Percentiles rank a stretch among this genome's conserved stretches.
phyloP scores from a whole-genome alignment of 2,888 invertebrate species.

The Eumacrocentrus americanus region DNA sequence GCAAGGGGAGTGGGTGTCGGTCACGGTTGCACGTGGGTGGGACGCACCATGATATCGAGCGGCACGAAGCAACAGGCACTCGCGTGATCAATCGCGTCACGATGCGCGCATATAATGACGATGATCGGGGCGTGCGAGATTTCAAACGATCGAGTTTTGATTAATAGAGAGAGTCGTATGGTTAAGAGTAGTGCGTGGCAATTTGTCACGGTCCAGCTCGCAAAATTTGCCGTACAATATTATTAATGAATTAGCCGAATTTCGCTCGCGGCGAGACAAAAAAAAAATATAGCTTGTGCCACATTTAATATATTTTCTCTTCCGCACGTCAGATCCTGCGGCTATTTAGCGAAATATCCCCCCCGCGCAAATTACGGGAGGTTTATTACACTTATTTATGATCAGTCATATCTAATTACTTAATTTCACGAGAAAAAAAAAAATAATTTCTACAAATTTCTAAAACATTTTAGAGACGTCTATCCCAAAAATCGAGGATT shows the following conservation, averaged over 20 bases:
- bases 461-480: no score
- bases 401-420: not conserved
- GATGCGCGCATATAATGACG: conserved; percentile 19
- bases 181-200: conserved; percentile 42
- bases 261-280: not conserved
- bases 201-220: conserved; percentile 45
- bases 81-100: not conserved
- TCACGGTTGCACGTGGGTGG: conserved; percentile 12
- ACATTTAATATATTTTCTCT: not conserved
- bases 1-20: conserved; percentile 13
- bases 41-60: not conserved
- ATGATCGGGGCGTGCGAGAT: conserved; percentile 23
- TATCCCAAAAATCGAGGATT: no score
- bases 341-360: no score
- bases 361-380: not conserved
- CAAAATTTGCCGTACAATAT: conserved; percentile 43
- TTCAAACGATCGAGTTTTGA: conserved; percentile 45
- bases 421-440: not conserved
- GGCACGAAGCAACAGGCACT: conserved; percentile 4
- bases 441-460: not conserved
- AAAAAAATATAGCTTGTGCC: not conserved
- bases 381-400: not conserved
- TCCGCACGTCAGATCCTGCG: not conserved
- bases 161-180: conserved; percentile 45
- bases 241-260: conserved; percentile 42